These are phyloP conservation scores for Bergia sp. DNA, from an alignment of 92 coral and sea anemone genomes.

Conservation along the genomic window DNA sequence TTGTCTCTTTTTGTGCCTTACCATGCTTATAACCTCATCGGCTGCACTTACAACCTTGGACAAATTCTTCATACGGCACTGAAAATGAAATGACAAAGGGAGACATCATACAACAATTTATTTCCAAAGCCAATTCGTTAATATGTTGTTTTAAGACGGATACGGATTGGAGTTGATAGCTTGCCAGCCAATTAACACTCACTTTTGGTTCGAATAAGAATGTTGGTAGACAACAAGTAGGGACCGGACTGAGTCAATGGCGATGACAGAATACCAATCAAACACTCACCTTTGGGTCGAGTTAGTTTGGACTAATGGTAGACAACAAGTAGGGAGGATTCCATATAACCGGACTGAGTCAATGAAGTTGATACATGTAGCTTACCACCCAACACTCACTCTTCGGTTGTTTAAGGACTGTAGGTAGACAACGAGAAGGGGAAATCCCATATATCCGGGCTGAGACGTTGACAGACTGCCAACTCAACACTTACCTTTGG, in stretches of 20 bases:
- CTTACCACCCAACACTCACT: neutral
- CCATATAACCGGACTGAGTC: no score
- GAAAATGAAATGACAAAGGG: neutral
- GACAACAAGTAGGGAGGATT: conserved; percentile 72
- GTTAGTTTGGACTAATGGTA: conserved; percentile 66
- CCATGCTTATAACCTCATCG: conserved; percentile 81
- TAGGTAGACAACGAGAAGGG: conserved; percentile 76
- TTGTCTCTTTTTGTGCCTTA: conserved; percentile 35
- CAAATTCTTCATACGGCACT: conserved; percentile 73
- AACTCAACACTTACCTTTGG: conserved; percentile 1
- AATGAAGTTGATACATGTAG: no score
- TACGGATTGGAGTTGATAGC: no score
- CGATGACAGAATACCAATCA: neutral
- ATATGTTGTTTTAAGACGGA: no score
- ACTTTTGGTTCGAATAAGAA: conserved; percentile 61
- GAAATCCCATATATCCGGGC: conserved; percentile 13
- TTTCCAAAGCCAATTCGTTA: no score
- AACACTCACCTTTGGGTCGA: conserved; percentile 39
- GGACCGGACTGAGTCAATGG: neutral
- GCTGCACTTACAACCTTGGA: conserved; percentile 74
- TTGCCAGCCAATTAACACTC: neutral
- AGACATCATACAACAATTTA: neutral
- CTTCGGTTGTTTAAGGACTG: conserved; percentile 45
- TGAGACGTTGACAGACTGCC: neutral
- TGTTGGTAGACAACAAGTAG: conserved; percentile 82